These are phyloP conservation scores for Anhinga rufa DNA, from an alignment of 2,113 vertebrate species.

Conservation along the genomic window DNA sequence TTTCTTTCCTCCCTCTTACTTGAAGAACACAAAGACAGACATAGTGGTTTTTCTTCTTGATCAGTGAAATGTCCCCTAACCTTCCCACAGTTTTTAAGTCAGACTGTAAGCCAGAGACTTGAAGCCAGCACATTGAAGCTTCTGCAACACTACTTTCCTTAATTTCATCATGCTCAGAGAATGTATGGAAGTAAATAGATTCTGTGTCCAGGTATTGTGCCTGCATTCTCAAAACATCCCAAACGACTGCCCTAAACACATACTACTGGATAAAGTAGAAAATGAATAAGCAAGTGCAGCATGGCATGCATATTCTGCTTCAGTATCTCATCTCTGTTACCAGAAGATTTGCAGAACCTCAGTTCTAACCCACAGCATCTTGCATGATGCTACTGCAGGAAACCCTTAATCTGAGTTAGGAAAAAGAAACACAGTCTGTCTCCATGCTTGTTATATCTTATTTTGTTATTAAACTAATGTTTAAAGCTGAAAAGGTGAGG, in stretches of 20 bases:
- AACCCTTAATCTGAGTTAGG: not conserved
- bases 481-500: not conserved
- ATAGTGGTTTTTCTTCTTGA: slow-evolving; percentile 1
- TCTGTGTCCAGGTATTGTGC: not conserved
- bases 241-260: not conserved
- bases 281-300: not conserved
- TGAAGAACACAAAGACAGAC: not conserved
- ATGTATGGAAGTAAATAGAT: not conserved
- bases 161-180: slow-evolving; percentile 11
- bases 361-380: not conserved
- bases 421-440: not conserved
- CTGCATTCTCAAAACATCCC: not conserved
- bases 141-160: slow-evolving; percentile 33
- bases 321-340: not conserved
- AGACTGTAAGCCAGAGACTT: not conserved
- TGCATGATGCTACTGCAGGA: not conserved
- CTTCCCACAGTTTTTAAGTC: not conserved
- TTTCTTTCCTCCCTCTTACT: not conserved
- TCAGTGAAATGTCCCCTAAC: not conserved
- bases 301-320: not conserved
- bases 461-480: not conserved
- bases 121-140: slow-evolving; percentile 8
- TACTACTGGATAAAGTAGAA: not conserved
- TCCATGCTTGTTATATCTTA: not conserved
- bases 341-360: not conserved